Evolutionary conservation across 30 jellyfish, hydroid and myxozoan species (phyloP), one percentile per base, ranked within the genome.

Genomic region (Morbakka virulenta): DNA sequence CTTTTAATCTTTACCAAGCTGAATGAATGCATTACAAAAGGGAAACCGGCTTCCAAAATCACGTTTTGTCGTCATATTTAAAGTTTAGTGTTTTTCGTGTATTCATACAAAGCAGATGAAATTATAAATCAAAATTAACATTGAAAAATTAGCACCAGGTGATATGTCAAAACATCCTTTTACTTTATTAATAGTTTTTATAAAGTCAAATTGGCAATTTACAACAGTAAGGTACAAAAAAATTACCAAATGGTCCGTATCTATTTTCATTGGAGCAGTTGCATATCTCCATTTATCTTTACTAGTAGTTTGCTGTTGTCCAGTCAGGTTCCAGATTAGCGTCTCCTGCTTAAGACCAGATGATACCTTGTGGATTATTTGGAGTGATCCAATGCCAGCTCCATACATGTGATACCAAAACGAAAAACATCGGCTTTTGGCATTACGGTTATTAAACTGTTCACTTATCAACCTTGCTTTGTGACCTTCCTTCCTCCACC

Each of bases 381-480:
- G 82, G 33, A 91, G 72, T 22, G 78, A 35, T 32, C 98, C 98
- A 22, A 91, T 91, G 72, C 66, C 86, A 23, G 95, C 76, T 28
- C 98, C 98, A 69, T 72, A 91, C 98, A 91, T 91, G 79, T 91
- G 98, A 48, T 91, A 91, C 98, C 98, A 91, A 49, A 91, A 91
- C 13, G 87, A 82, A 24, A 91, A 69, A 57, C 98, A 91, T 2
- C 96, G 87, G 2, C 85, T 26, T 3, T 81, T 52, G 25, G 77
- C 71, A 26, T 87, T 89, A 11, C 81, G 31, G 50, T 74, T 72
- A 52, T 91, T 91, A 71, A 91, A 91, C 65, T 84, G 96, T 51
- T 87, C 88, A 77, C 98, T 92, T 13, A 81, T 85, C 49, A 92
- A 63, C 2, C 88, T 89, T 0, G 98, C 98, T 28, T 76, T 86